phyloP scores from a whole-genome alignment of 2,888 invertebrate species.

The Eupithecia centaureata region DNA sequence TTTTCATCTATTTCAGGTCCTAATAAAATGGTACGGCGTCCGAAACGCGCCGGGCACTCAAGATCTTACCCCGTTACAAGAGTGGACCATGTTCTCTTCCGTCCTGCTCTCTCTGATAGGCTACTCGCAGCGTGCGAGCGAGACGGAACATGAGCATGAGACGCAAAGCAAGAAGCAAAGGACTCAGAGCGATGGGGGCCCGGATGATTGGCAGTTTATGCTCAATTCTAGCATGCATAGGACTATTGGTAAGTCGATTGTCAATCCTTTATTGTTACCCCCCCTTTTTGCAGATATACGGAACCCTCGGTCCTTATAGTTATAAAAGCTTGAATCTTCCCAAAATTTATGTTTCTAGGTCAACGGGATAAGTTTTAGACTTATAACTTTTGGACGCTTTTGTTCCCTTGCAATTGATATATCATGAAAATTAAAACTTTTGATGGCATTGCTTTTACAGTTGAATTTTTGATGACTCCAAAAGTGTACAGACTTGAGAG shows the following conservation, averaged over 20 bases:
- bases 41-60: conserved; percentile 94
- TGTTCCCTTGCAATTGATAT: too few species aligned
- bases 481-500: too few species aligned
- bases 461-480: too few species aligned
- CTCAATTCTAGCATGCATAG: conserved; percentile 84
- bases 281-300: too few species aligned
- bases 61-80: conserved; percentile 89
- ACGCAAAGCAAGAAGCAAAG: conserved; percentile 88
- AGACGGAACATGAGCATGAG: conserved; percentile 63
- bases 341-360: too few species aligned
- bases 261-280: too few species aligned
- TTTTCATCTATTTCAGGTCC: conserved; percentile 65
- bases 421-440: too few species aligned
- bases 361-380: too few species aligned
- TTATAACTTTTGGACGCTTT: too few species aligned
- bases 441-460: too few species aligned
- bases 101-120: conserved; percentile 86
- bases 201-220: conserved; percentile 92
- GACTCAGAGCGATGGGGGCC: conserved; percentile 89
- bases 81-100: conserved; percentile 90
- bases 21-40: conserved; percentile 93
- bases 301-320: too few species aligned
- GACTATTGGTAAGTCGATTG: conserved; percentile 60
- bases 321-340: too few species aligned
- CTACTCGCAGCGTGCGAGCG: conserved; percentile 81